These are phyloP conservation scores for Drosophila ananassae DNA, from an alignment of 1,140 invertebrate species.

Conservation along the genomic window DNA sequence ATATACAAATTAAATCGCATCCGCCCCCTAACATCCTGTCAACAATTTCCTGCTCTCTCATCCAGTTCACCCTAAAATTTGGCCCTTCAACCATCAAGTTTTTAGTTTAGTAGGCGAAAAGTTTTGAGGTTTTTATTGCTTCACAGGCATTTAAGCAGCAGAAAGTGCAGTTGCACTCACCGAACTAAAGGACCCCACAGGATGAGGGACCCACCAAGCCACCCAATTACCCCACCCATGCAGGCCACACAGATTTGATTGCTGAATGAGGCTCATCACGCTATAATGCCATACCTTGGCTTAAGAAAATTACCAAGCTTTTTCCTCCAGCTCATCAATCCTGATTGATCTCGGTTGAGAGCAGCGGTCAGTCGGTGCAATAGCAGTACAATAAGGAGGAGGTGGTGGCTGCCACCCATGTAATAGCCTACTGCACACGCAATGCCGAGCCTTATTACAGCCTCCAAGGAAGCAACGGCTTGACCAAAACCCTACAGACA, in stretches of 20 bases:
- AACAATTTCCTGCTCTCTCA: conserved; percentile 62
- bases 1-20: conserved; percentile 71
- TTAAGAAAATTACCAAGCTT: conserved; percentile 61
- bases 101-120: conserved; percentile 58
- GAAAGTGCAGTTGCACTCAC: conserved; percentile 24
- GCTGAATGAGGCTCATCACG: conserved; percentile 78
- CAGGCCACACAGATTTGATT: conserved; percentile 34
- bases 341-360: conserved; percentile 44
- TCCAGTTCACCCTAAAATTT: conserved; percentile 26
- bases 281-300: conserved; percentile 64
- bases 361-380: conserved; percentile 2
- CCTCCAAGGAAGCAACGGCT: conserved; percentile 1
- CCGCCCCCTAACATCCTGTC: conserved; percentile 70
- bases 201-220: not conserved
- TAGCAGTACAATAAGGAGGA: conserved; percentile 2
- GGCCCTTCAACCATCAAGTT: conserved; percentile 66
- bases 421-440: conserved; percentile 67
- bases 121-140: conserved; percentile 56
- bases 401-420: conserved; percentile 33
- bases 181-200: conserved; percentile 4
- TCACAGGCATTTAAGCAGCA: conserved; percentile 54
- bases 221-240: not conserved
- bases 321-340: conserved; percentile 50
- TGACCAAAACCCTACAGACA: not conserved
- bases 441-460: conserved; percentile 24